Evolutionary conservation across 2,888 invertebrate genomes (phyloP), one percentile per base, ranked within the genome.

Genomic region (Microctonus aethiopoides): DNA sequence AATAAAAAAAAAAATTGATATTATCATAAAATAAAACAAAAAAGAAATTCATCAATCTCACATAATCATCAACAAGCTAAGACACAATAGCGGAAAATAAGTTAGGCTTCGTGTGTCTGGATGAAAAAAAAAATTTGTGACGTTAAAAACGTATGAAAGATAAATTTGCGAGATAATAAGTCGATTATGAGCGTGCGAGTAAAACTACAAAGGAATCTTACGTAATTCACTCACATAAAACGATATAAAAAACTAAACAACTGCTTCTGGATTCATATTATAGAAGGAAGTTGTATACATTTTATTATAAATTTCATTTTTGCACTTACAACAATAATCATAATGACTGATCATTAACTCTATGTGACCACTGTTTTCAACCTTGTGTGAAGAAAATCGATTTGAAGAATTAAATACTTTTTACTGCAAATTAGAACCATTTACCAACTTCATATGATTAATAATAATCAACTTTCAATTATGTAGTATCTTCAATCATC

Each of bases 61-160:
- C 16, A 16, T 20, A 46, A 46, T 46, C 16, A 46, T 46, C 16
- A 20, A 46, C 46, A n/a, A 20, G n/a, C 57, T 56, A 57, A 16
- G 66, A 41, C 41, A 69, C 68, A 69, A 69, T 69, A 46, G 68
- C 39, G 64, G 57, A 64, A 69, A 69, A 64, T 60, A 34, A 69
- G 51, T 61, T 20, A 41, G 26, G 5, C 26, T 10, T 13, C 54
- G 26, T 13, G 13, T 54, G 46, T 46, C 9, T 39, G 46, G 56
- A 65, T 65, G 69, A 61, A 59, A 70, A 54, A 65, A 57, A 63
- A 56, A 68, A 56, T 63, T 24, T 52, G 22, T 63, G 36, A 16
- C 16, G 46, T 46, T 20, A 34, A 22, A 34, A 20, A 22, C 20
- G 20, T 54, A 16, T 56, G 41, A 36, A 24, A 63, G 57, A 63